Evolutionary conservation across 2,113 vertebrate species (phyloP).

Genomic region (Falco punctatus): DNA sequence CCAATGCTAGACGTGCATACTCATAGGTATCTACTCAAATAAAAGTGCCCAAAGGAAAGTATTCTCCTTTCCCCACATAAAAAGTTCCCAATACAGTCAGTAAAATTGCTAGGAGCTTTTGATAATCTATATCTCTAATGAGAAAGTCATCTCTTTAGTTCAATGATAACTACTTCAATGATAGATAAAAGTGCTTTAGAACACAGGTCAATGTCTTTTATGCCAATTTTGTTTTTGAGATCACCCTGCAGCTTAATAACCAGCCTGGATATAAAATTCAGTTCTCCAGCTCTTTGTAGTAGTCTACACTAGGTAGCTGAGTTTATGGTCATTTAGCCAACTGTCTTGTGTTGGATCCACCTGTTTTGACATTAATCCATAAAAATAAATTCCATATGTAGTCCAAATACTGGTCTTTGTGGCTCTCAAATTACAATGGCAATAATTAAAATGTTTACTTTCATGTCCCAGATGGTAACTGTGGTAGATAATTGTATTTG

Average conservation of each 20-base stretch:
- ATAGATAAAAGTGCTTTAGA: constrained; percentile 28
- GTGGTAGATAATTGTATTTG: constrained; percentile 33
- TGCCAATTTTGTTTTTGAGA: background rate
- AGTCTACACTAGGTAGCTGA: background rate
- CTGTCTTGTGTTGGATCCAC: background rate
- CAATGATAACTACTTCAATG: constrained; percentile 20
- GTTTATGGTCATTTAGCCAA: background rate
- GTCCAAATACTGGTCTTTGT: background rate
- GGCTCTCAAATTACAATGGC: constrained; percentile 22
- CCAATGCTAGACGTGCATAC: background rate
- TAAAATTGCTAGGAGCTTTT: background rate
- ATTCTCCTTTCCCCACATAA: background rate
- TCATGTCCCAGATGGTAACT: constrained; percentile 55
- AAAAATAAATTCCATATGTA: constrained; percentile 30
- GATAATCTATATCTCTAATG: constrained; percentile 38
- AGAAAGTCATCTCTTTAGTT: constrained; percentile 6
- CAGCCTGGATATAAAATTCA: background rate
- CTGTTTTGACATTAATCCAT: constrained; percentile 22
- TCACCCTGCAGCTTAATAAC: background rate
- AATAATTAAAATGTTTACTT: constrained; percentile 61
- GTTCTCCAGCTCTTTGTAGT: background rate
- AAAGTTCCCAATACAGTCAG: background rate
- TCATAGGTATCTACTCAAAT: background rate
- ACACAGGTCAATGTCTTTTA: background rate
- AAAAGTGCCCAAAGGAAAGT: background rate